Evolutionary conservation across 2,797 vertebrate genomes (phyloP).

Genomic region (Phoxinus dragarum): DNA sequence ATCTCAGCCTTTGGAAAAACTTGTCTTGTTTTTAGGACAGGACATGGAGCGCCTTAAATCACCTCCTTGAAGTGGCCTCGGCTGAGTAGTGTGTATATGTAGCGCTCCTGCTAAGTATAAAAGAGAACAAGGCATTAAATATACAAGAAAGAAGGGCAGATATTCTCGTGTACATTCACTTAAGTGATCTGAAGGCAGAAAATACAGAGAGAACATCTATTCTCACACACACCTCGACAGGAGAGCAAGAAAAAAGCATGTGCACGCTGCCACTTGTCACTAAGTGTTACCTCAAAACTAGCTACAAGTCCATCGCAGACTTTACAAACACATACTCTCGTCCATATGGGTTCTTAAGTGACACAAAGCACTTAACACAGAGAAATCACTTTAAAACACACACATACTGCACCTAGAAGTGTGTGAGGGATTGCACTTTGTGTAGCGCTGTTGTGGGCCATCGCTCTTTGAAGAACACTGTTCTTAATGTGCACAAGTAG

Average conservation of each 20-base stretch:
- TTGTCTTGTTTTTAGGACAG: conserved; percentile 32
- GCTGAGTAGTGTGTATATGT: background rate
- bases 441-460: background rate
- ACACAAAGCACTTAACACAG: conserved; percentile 42
- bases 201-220: conserved; percentile 9
- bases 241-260: conserved; percentile 25
- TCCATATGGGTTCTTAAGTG: conserved; percentile 31
- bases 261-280: conserved; percentile 20
- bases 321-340: conserved; percentile 12
- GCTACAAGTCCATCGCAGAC: conserved; percentile 21
- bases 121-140: conserved; percentile 35
- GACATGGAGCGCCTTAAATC: background rate
- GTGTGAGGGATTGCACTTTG: conserved; percentile 25
- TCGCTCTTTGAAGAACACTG: conserved; percentile 8
- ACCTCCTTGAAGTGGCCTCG: conserved; percentile 2
- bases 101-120: conserved; percentile 4
- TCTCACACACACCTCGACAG: conserved; percentile 17
- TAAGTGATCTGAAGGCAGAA: conserved; percentile 29
- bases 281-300: conserved; percentile 44
- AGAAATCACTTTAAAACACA: conserved; percentile 38
- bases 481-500: background rate
- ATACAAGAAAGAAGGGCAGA: conserved; percentile 39
- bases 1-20: background rate
- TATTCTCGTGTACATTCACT: conserved; percentile 24
- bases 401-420: background rate